Base-by-base conservation (phyloP, 1,140 invertebrate species). In the Drosophila pachea region DNA sequence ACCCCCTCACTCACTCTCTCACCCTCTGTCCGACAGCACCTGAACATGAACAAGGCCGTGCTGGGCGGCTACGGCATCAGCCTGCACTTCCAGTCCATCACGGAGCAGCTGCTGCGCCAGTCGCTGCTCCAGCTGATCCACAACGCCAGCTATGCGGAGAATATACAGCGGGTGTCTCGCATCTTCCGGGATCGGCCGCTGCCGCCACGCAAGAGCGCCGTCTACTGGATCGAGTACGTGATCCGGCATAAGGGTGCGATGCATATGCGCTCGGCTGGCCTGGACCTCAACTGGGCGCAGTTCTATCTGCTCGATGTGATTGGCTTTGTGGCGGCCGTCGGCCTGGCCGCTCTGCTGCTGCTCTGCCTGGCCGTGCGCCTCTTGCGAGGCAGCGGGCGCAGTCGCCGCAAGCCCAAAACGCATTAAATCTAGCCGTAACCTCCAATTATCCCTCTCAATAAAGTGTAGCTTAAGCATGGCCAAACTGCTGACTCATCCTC, bases 161-260 rank as follows among this genome's bases (percentile, higher is more conserved):
- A 88, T 36, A 89, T 90, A 0, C 89, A 90, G 43, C 64, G 75
- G 5, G 56, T 91, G 5, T 90, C 91, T 4, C 78, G 73, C 31
- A 88, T 91, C 4, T 92, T 92, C 71, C 90, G 90, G 31, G 92
- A 93, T 76, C 89, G 91, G 2, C 92, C 91, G 5, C 70, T 90
- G 66, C 68, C 86, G 22, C 89, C 92, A 0, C 75, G 92, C 48
- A 90, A 93, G 11, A 91, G 90, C 29, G 92, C 92, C 4, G 72
- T 93, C 42, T 93, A 90, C 70, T 94, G 93, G 93, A 91, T 91
- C 4, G 92, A 94, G 68, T 93, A 91, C 65, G 92, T 92, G 4
- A 92, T 93, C 4, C 86, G 91, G 7, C 90, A 94, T 74, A 90
- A 90, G 47, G 93, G 90, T 69, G 93, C 91, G 32, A 89, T 71